Base-by-base conservation (phyloP, 2,113 vertebrate genomes). In the Scytalopus superciliaris region DNA sequence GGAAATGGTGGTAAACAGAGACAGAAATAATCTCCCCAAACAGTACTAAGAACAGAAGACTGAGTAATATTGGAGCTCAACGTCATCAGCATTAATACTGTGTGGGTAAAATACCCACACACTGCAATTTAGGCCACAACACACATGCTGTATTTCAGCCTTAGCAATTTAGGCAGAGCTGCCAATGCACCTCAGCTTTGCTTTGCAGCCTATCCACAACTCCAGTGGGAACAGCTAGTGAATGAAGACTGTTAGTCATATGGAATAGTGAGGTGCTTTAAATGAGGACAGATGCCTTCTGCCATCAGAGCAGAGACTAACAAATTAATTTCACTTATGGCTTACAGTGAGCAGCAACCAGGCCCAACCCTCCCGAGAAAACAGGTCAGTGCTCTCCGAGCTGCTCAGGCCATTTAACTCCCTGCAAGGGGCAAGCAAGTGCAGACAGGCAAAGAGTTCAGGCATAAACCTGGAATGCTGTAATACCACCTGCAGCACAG, bases 241-340 rank as follows among this genome's bases (percentile, higher is more conserved):
- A 94, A 91, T 21, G 42, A 96, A 59, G 52, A 55, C 63, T 60
- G 68, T 69, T 90, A 95, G 66, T 94, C 89, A 87, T 31, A 49
- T 23, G 45, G 81, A 84, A 82, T 3, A 88, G 69, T 40, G 83
- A 73, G 69, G 88, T 53, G 70, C 56, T 94, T 68, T 72, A 95
- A 89, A 96, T 78, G 67, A 90, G 86, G 89, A 91, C 67, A 96
- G 72, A 92, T 90, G 85, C 44, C 67, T 93, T 89, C 80, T 84
- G 50, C 64, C 31, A 6, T 63, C 62, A 23, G 69, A 94, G 93
- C 50, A 86, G 49, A 91, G 33, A 60, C 57, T 53, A 84, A 39
- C 53, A 91, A 94, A 94, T 84, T 87, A 79, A 82, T 90, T 94
- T 82, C 79, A 95, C 68, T 93, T 89, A 79, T 5, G 23, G 62